Evolutionary conservation across 2,888 invertebrate species (phyloP).

Genomic region (Orthosia gothica): DNA sequence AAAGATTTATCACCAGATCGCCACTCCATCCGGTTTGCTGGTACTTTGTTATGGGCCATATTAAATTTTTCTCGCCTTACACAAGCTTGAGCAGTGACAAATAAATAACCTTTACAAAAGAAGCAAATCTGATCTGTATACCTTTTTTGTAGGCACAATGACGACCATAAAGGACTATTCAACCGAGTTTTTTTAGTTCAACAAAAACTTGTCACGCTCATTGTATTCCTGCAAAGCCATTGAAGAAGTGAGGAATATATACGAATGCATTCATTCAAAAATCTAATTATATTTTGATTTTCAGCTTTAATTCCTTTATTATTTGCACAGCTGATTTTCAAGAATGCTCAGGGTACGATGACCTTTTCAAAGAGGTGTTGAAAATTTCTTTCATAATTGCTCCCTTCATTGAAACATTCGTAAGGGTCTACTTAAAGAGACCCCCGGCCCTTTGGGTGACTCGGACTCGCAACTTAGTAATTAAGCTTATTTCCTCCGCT

Average conservation of each 20-base stretch:
- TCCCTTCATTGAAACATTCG: conserved; percentile 85
- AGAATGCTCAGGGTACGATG: conserved; percentile 66
- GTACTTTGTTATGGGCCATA: conserved; percentile 34
- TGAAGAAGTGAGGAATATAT: conserved; percentile 44
- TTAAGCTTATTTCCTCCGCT: conserved; percentile 88
- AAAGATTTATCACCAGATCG: conserved; percentile 54
- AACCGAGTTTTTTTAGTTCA: conserved; percentile 54
- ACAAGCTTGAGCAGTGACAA: conserved; percentile 71
- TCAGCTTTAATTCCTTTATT: conserved; percentile 31
- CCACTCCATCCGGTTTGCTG: conserved; percentile 51
- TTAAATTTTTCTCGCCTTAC: conserved; percentile 66
- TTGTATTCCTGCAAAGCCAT: conserved; percentile 58
- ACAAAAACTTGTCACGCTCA: conserved; percentile 50
- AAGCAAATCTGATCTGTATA: conserved; percentile 71
- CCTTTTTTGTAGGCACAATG: conserved; percentile 69
- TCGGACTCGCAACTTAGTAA: conserved; percentile 87
- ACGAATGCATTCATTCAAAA: conserved; percentile 44
- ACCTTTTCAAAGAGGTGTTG: conserved; percentile 80
- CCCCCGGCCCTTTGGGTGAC: conserved; percentile 81
- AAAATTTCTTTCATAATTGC: conserved; percentile 87
- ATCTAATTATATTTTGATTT: conserved; percentile 33
- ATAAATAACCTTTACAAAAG: conserved; percentile 71
- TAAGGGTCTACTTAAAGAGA: conserved; percentile 85
- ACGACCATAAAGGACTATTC: conserved; percentile 68
- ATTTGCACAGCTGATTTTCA: conserved; percentile 43